Percentiles rank a stretch among this genome's conserved stretches.
These are phyloP conservation scores for Neofelis nebulosa DNA, from an alignment of 2,113 vertebrate genomes.

Conservation along the genomic window DNA sequence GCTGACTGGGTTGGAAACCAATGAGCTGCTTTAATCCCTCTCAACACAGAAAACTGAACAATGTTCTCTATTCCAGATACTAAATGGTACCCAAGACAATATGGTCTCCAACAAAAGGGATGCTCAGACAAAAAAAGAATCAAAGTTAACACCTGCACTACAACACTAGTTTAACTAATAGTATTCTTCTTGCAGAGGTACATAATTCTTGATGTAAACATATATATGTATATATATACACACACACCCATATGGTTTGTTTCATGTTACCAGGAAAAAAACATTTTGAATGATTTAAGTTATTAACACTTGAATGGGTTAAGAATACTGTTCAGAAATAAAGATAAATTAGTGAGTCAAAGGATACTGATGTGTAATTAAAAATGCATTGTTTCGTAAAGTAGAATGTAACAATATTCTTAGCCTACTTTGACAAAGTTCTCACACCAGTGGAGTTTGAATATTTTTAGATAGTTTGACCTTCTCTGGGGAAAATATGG, in stretches of 20 bases:
- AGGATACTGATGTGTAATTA: neutral
- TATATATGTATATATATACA: neutral
- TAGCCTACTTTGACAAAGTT: neutral
- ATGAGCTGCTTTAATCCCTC: neutral
- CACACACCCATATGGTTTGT: neutral
- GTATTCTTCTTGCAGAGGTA: neutral
- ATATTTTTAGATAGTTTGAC: constrained; percentile 9
- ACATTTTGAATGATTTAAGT: neutral
- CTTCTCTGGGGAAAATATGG: neutral
- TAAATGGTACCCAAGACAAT: neutral
- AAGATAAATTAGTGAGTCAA: neutral
- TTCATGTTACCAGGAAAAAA: neutral
- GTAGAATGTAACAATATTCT: neutral
- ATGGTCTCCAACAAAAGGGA: neutral
- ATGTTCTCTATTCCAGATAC: neutral
- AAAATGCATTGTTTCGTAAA: constrained; percentile 23
- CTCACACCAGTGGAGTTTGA: neutral
- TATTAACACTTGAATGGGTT: neutral
- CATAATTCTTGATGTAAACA: neutral
- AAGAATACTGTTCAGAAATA: neutral
- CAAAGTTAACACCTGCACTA: neutral
- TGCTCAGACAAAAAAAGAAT: neutral
- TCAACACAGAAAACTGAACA: neutral
- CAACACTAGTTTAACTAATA: neutral
- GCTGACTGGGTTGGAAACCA: neutral